Percentiles rank a stretch among this genome's conserved stretches.
These are phyloP conservation scores for Seira musarum DNA, from an alignment of 2,888 invertebrate genomes.

Conservation along the genomic window DNA sequence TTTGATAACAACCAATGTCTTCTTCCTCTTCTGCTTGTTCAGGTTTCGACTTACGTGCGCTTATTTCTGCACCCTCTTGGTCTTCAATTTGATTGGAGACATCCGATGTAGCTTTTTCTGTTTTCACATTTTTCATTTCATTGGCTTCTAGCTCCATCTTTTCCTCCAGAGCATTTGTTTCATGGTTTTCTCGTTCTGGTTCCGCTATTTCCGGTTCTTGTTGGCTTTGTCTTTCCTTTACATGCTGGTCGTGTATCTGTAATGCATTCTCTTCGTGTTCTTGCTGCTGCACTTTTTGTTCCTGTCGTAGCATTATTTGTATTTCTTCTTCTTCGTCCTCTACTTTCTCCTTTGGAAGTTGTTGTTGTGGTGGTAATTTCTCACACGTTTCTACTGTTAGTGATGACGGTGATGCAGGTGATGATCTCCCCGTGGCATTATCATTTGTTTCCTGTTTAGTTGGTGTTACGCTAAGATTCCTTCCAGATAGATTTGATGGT, in stretches of 20 bases:
- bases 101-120: not conserved
- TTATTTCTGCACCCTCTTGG: too few species aligned
- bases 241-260: not conserved
- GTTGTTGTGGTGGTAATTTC: not conserved
- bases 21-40: conserved; percentile 20
- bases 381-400: not conserved
- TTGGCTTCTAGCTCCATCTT: not conserved
- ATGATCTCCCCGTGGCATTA: not conserved
- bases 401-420: not conserved
- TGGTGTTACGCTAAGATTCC: too few species aligned
- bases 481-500: too few species aligned
- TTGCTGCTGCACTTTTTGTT: conserved; percentile 21
- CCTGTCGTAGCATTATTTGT: not conserved
- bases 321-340: conserved; percentile 14
- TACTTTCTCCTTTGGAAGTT: conserved; percentile 8
- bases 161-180: not conserved
- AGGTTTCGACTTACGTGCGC: conserved; percentile 1
- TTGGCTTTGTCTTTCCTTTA: not conserved
- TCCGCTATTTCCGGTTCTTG: not conserved
- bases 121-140: too few species aligned
- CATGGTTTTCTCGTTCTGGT: not conserved
- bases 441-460: not conserved
- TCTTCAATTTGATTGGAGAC: not conserved
- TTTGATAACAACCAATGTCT: too few species aligned
- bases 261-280: not conserved